These are phyloP conservation scores for Murina feae DNA, from an alignment of 2,113 vertebrate genomes.

Conservation along the genomic window DNA sequence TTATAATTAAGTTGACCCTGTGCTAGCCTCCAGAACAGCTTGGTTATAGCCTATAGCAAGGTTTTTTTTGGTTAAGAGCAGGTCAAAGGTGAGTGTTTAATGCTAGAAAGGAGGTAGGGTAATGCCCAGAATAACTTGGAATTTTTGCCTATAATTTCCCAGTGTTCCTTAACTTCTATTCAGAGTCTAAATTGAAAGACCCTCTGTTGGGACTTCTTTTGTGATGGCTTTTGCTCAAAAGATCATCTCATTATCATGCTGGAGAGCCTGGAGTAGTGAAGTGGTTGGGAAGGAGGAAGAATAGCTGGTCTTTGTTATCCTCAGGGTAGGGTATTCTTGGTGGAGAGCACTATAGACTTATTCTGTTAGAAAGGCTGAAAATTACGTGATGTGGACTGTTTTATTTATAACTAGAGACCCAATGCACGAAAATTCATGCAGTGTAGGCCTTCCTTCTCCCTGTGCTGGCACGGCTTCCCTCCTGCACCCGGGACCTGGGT, in stretches of 20 bases:
- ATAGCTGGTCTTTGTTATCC: neutral
- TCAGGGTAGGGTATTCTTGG: neutral
- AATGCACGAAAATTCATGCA: too few relatives aligned
- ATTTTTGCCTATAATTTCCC: neutral
- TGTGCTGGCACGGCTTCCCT: too few relatives aligned
- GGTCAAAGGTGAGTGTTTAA: neutral
- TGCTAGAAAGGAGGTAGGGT: neutral
- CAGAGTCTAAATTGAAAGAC: neutral
- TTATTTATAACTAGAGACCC: neutral
- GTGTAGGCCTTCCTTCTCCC: too few relatives aligned
- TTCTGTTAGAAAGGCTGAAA: constrained; percentile 6
- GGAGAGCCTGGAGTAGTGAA: neutral
- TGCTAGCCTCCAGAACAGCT: neutral
- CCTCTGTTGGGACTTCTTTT: neutral
- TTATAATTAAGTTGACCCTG: neutral
- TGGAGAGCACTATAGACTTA: neutral
- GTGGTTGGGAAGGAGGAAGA: neutral
- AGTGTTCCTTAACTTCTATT: neutral
- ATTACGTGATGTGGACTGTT: neutral
- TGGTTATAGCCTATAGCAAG: neutral
- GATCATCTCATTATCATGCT: neutral
- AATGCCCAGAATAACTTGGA: neutral
- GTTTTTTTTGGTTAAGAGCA: neutral
- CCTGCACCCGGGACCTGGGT: too few relatives aligned
- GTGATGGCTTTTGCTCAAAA: neutral